Conservation (phyloP, 1,140 invertebrate species). For the Sycophaga agraensis region DNA sequence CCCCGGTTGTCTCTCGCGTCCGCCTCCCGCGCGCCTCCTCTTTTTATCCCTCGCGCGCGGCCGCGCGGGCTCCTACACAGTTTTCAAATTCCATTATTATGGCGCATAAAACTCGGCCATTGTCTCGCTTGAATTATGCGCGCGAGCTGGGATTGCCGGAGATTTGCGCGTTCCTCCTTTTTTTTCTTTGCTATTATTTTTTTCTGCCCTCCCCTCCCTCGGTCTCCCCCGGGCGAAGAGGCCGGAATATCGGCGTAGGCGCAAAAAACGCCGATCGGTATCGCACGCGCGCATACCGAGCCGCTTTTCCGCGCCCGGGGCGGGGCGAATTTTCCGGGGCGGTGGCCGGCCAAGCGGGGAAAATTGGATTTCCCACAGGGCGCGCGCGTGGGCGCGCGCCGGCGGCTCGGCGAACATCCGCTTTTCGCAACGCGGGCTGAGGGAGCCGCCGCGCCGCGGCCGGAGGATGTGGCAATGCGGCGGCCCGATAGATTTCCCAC, state of each 20-base stretch:
- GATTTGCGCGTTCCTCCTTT: conserved; percentile 17
- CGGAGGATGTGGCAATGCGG: neutral
- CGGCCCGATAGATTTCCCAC: conserved; percentile 17
- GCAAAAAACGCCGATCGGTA: neutral
- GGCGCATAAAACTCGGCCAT: conserved; percentile 29
- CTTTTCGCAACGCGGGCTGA: neutral
- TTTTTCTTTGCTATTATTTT: neutral
- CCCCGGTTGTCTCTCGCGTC: conserved; percentile 23
- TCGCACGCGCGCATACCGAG: no score
- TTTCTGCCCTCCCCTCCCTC: neutral
- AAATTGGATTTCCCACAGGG: conserved; percentile 24
- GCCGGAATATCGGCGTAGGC: neutral
- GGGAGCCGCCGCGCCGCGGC: neutral
- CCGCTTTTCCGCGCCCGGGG: neutral
- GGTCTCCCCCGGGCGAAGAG: conserved; percentile 1
- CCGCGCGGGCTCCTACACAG: conserved; percentile 20
- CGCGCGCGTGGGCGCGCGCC: neutral
- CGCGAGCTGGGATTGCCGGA: no score
- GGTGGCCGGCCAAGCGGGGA: no score
- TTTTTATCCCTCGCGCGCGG: conserved; percentile 23
- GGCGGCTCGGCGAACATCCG: conserved; percentile 6
- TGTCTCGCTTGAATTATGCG: conserved; percentile 28
- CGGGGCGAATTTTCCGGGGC: neutral
- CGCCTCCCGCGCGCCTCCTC: neutral
- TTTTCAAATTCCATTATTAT: conserved; percentile 32